Evolutionary conservation across 2,797 vertebrate genomes (phyloP), one percentile per base, ranked within the genome.

Genomic region (Poliocrania exsul): DNA sequence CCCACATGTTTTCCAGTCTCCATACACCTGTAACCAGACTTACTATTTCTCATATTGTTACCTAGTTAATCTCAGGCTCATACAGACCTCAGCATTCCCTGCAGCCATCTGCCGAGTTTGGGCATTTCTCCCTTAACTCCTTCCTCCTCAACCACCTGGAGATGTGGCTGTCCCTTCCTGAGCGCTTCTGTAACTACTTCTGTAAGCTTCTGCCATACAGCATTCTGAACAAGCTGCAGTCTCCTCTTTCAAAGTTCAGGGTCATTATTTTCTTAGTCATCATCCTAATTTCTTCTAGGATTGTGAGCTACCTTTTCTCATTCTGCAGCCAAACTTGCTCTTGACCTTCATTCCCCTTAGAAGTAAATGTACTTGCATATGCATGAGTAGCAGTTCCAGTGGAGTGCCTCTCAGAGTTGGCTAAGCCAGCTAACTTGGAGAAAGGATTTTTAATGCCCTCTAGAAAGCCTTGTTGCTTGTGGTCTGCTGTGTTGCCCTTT

Each of bases 191-290:
- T 81, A 69, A 38, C 29, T 69, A n/a, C 46, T 79, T 86, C 73
- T 81, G n/a, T 29, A 38, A 81, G 35, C 38, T 70, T 70, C 33
- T 80, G 64, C 67, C 7, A 2, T 62, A 11, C 17, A 51, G 42
- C 17, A 79, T 17, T 79, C 38, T 80, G 64, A 80, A 40, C 26
- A 86, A 86, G 57, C 79, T 78, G 57, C 51, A 42, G 51, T 87
- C 57, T 95, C 28, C 21, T 80, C 40, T 73, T 44, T 69, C 16
- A 5, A 64, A 75, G 50, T 79, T 20, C 31, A 49, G 69, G 33
- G 42, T 92, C 50, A 16, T 86, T 75, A 49, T 83, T 87, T 53
- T 56, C 60, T 82, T 82, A 77, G 79, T 85, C 79, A 82, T 85
- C 37, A 53, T 67, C 46, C 35, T 92, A 1, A 6, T 88, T 92